A percentile compares a stretch with the other conserved stretches of the same genome.
phyloP scores from a whole-genome alignment of 2,797 vertebrate species.

The Helostoma temminkii region DNA sequence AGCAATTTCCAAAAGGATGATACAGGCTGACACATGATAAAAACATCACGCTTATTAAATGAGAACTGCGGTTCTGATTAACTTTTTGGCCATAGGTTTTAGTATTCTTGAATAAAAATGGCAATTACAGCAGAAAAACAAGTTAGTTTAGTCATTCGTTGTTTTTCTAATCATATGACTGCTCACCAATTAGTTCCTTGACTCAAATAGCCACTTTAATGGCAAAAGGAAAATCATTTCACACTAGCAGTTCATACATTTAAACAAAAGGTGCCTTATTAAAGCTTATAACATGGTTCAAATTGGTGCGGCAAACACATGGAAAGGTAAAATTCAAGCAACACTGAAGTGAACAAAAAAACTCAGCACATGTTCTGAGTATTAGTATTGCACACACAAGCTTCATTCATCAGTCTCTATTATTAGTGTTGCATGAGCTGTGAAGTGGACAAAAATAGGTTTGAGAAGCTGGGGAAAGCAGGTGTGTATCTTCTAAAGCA shows the following conservation, averaged over 20 bases:
- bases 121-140: not conserved
- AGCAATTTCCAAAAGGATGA: slow-evolving; percentile 21
- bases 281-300: not conserved
- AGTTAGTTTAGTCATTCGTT: too few species aligned
- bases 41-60: slow-evolving; percentile 24
- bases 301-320: not conserved
- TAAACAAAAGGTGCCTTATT: not conserved
- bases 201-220: not conserved
- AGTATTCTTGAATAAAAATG: slow-evolving; percentile 8
- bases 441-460: slow-evolving; percentile 45
- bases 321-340: slow-evolving; percentile 12
- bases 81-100: slow-evolving; percentile 2
- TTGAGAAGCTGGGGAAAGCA: slow-evolving; percentile 40
- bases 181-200: not conserved
- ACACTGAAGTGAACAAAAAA: slow-evolving; percentile 24
- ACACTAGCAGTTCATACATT: not conserved
- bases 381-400: slow-evolving; percentile 27
- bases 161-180: not conserved
- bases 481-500: slow-evolving; percentile 54
- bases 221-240: not conserved
- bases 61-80: not conserved
- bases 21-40: slow-evolving; percentile 10
- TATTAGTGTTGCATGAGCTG: slow-evolving; percentile 41
- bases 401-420: slow-evolving; percentile 67
- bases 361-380: slow-evolving; percentile 4